phyloP scores from a whole-genome alignment of 1,140 invertebrate genomes.

The Zaprionus africanus region DNA sequence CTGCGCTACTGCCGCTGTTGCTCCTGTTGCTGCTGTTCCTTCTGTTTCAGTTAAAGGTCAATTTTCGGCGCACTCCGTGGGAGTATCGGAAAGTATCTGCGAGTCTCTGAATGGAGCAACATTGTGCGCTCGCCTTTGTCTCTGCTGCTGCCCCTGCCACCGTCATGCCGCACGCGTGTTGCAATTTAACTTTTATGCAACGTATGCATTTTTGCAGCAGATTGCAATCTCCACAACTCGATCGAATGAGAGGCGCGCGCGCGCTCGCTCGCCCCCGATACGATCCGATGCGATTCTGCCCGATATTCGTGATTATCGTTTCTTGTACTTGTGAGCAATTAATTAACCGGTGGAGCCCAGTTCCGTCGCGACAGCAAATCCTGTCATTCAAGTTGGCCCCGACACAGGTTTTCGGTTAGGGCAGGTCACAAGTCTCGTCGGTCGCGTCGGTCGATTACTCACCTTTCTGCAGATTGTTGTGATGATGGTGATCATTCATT shows the following conservation, averaged over 20 bases:
- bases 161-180: slow-evolving; percentile 74
- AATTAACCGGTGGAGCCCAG: slow-evolving; percentile 26
- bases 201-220: slow-evolving; percentile 46
- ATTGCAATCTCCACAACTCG: slow-evolving; percentile 61
- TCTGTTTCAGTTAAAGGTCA: slow-evolving; percentile 68
- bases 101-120: slow-evolving; percentile 15
- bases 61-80: slow-evolving; percentile 57
- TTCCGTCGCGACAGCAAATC: not conserved
- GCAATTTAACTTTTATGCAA: slow-evolving; percentile 70
- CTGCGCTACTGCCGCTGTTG: slow-evolving; percentile 38
- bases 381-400: slow-evolving; percentile 9
- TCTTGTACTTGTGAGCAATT: slow-evolving; percentile 53
- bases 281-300: slow-evolving; percentile 21
- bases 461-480: slow-evolving; percentile 84
- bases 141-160: slow-evolving; percentile 11
- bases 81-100: slow-evolving; percentile 18
- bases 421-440: slow-evolving; percentile 21
- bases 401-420: slow-evolving; percentile 2
- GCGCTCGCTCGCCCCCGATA: slow-evolving; percentile 19
- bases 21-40: slow-evolving; percentile 28
- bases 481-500: slow-evolving; percentile 86
- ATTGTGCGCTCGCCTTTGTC: slow-evolving; percentile 39
- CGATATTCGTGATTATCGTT: slow-evolving; percentile 54
- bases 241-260: slow-evolving; percentile 48
- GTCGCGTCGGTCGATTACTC: slow-evolving; percentile 34